phyloP scores from a whole-genome alignment of 2,888 invertebrate species.

The Geotrupes spiniger region DNA sequence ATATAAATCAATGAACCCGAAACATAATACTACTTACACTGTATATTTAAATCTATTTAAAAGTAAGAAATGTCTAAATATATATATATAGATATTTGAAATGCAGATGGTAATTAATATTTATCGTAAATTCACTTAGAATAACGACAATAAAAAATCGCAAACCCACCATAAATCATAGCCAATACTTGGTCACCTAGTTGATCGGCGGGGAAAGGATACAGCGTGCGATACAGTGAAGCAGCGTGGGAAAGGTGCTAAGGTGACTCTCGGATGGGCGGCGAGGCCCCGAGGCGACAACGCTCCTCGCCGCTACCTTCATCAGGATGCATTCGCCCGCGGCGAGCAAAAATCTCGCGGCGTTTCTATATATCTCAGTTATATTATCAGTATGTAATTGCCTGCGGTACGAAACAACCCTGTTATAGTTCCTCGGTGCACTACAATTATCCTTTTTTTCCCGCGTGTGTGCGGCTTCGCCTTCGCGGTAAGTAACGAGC shows the following conservation, averaged over 20 bases:
- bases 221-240: slow-evolving; percentile 33
- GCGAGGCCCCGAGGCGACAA: slow-evolving; percentile 21
- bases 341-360: neutral
- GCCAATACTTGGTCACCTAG: slow-evolving; percentile 21
- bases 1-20: no score
- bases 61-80: no score
- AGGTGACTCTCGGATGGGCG: slow-evolving; percentile 34
- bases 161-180: slow-evolving; percentile 13
- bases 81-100: no score
- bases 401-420: slow-evolving; percentile 3
- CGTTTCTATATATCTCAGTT: slow-evolving; percentile 2
- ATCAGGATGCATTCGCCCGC: slow-evolving; percentile 4
- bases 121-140: no score
- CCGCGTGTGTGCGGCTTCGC: neutral
- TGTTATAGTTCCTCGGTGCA: slow-evolving; percentile 1
- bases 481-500: neutral
- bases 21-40: no score
- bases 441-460: slow-evolving; percentile 5
- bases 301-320: slow-evolving; percentile 7
- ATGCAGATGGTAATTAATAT: no score
- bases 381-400: neutral
- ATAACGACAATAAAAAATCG: slow-evolving; percentile 4
- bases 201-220: slow-evolving; percentile 25
- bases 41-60: no score
- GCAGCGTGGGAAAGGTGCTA: slow-evolving; percentile 37